Evolutionary conservation across 2,797 vertebrate genomes (phyloP).

Genomic region (Acestrorhynchus altus): DNA sequence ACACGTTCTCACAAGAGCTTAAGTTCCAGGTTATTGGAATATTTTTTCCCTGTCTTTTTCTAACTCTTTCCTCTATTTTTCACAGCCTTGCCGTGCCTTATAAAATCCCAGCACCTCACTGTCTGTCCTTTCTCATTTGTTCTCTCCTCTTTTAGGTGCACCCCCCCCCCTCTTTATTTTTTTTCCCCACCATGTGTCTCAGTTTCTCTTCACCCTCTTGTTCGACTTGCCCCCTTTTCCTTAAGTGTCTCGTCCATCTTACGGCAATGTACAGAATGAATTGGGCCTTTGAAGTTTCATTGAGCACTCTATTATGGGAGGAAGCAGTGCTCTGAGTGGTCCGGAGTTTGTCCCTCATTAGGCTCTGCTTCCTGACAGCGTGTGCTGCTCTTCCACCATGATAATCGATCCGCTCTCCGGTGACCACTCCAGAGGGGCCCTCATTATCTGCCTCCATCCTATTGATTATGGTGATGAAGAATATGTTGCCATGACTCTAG

Average conservation of each 20-base stretch:
- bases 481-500: constrained; percentile 38
- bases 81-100: not conserved
- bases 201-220: constrained; percentile 18
- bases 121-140: constrained; percentile 12
- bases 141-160: not conserved
- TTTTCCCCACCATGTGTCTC: not conserved
- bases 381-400: constrained; percentile 50
- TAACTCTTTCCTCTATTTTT: not conserved
- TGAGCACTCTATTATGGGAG: constrained; percentile 55
- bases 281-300: constrained; percentile 53
- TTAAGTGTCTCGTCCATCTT: constrained; percentile 41
- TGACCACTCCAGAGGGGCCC: constrained; percentile 57
- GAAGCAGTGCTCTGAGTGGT: constrained; percentile 45
- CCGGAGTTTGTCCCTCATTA: constrained; percentile 58
- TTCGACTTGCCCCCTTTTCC: not conserved
- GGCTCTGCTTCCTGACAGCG: constrained; percentile 52
- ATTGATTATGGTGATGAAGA: constrained; percentile 62
- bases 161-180: constrained; percentile 3
- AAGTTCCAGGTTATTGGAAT: constrained; percentile 14
- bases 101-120: not conserved
- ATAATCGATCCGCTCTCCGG: constrained; percentile 58
- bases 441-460: constrained; percentile 56
- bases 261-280: constrained; percentile 39
- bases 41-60: not conserved
- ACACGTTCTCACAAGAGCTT: constrained; percentile 19